Evolutionary conservation across 2,888 invertebrate species (phyloP), one percentile per base, ranked within the genome.

Genomic region (Drosophila siamana): DNA sequence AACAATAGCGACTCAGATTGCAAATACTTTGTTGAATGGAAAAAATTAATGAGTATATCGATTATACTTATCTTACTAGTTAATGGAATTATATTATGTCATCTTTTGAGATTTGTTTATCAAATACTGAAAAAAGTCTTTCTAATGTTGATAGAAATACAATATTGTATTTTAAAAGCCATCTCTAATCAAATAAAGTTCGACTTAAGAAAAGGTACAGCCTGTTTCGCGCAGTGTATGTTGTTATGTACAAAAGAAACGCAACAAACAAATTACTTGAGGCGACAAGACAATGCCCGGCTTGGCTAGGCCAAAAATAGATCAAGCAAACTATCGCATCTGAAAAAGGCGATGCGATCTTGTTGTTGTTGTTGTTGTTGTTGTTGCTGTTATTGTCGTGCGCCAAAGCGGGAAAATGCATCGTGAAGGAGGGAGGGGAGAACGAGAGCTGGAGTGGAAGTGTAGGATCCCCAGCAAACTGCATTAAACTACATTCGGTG

Each of bases 401-500:
- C 84, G 85, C 81, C 86, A 85, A 77, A 80, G 70, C 70, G 70
- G 80, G 69, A 77, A 79, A 82, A 79, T 59, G 76, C 60, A 65
- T 57, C 59, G 62, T 16, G 11, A 36, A 13, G 13, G 43, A 36
- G 28, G 46, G 19, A 43, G 61, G 70, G 59, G 54, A 41, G 41
- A 59, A 46, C 22, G 19, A 33, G 48, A 55, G 57, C 64, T 44
- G 65, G 13, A 19, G 33, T n/a, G n/a, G 48, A 56, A 67, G 67
- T 48, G 62, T 62, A 89, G 89, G 90, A 90, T 89, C 90, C 90
- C 90, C 90, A 90, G 90, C 90, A 89, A 89, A 90, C 88, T 89
- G 88, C 88, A 81, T 80, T 89, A 89, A 86, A 89, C 88, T 89
- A 90, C 81, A 86, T 90, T 89, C 77, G 59, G 65, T 71, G 68